These are phyloP conservation scores for Lordiphosa clarofinis DNA, from an alignment of 1,140 invertebrate genomes.

Conservation along the genomic window DNA sequence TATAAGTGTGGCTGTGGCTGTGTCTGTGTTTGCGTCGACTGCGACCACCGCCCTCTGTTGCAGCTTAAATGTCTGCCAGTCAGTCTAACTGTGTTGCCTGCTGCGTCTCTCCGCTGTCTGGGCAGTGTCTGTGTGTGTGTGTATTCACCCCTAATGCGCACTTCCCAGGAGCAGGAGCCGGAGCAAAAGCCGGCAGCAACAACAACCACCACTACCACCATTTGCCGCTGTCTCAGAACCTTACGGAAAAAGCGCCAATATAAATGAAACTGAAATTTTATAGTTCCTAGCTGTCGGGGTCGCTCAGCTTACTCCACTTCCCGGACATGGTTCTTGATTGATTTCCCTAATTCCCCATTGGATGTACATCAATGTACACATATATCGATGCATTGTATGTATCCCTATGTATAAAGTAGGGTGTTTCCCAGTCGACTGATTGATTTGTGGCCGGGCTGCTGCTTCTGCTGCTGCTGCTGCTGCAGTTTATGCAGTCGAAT, in stretches of 20 bases:
- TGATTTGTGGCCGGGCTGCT: conserved; percentile 52
- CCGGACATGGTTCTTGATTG: too few species aligned
- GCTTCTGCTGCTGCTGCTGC: conserved; percentile 38
- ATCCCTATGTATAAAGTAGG: conserved; percentile 31
- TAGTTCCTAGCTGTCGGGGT: too few species aligned
- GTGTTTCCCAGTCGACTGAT: conserved; percentile 67
- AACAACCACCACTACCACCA: conserved; percentile 25
- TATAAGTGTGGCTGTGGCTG: conserved; percentile 6
- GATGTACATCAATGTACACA: too few species aligned
- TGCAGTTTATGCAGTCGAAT: conserved; percentile 64
- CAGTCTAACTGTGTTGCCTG: conserved; percentile 63
- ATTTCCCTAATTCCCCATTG: too few species aligned
- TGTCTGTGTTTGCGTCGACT: conserved; percentile 13
- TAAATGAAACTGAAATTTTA: too few species aligned
- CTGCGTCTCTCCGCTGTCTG: conserved; percentile 22
- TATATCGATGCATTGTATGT: conserved; percentile 6
- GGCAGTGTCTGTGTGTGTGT: conserved; percentile 22
- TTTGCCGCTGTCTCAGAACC: not conserved
- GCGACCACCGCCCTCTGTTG: conserved; percentile 76
- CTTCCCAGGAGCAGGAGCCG: conserved; percentile 24
- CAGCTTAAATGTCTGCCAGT: conserved; percentile 63
- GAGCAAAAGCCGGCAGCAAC: conserved; percentile 10
- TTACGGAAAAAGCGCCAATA: too few species aligned
- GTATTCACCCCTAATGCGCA: conserved; percentile 51
- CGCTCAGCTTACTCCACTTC: too few species aligned